phyloP scores from a whole-genome alignment of 2,113 vertebrate genomes.

The Antechinus stuartii region DNA sequence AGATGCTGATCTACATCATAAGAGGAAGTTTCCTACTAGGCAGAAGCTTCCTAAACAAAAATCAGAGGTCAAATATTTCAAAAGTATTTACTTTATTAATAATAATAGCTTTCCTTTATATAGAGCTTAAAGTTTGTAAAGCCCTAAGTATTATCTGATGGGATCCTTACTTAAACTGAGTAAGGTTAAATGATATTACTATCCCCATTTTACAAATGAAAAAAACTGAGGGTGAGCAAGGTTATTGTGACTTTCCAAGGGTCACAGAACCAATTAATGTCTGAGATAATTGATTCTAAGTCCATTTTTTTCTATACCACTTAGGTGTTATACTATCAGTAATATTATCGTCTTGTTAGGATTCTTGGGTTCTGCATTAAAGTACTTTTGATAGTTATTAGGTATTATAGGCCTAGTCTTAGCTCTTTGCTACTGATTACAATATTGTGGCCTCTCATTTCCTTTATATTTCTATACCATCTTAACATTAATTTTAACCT shows the following conservation, averaged over 20 bases:
- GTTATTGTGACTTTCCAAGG: background rate
- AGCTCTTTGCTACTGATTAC: background rate
- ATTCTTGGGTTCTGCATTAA: background rate
- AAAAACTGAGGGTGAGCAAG: background rate
- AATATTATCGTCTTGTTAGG: background rate
- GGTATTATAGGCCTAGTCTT: background rate
- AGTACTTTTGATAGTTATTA: conserved; percentile 1
- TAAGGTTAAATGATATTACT: background rate
- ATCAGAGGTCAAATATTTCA: background rate
- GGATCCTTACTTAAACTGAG: background rate
- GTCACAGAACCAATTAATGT: background rate
- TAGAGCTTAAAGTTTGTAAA: background rate
- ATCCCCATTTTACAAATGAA: background rate
- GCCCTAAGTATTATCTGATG: background rate
- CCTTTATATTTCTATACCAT: background rate
- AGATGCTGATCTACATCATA: background rate
- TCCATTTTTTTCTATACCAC: background rate
- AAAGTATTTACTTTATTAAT: background rate
- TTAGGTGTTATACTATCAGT: background rate
- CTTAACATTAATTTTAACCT: background rate
- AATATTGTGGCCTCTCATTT: background rate
- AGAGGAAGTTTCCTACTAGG: background rate
- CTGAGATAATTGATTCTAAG: background rate
- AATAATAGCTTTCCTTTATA: background rate
- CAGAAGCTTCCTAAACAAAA: background rate